Evolutionary conservation across 1,140 invertebrate genomes (phyloP).

Genomic region (Laupala kohalensis): DNA sequence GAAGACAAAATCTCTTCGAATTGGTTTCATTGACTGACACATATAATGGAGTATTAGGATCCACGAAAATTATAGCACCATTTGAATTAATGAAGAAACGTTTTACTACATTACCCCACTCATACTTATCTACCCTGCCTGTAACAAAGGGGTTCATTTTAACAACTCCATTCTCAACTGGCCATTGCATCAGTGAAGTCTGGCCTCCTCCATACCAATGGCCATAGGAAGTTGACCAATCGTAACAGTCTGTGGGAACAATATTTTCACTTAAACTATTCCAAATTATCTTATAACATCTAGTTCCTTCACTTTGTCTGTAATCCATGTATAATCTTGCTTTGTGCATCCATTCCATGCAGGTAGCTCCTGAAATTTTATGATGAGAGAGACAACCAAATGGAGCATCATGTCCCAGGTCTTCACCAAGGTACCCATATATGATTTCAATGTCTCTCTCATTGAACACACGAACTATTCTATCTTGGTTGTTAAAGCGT

Average conservation of each 20-base stretch:
- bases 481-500: constrained; percentile 65
- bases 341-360: constrained; percentile 66
- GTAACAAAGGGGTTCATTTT: constrained; percentile 68
- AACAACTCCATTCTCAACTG: constrained; percentile 54
- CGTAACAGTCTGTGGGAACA: constrained; percentile 69
- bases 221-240: constrained; percentile 46
- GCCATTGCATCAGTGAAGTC: constrained; percentile 61
- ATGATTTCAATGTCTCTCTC: constrained; percentile 55
- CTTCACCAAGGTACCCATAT: constrained; percentile 49
- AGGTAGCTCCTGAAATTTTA: constrained; percentile 35
- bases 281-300: constrained; percentile 76
- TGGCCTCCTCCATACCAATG: constrained; percentile 76
- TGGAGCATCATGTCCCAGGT: constrained; percentile 41
- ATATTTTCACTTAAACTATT: constrained; percentile 47
- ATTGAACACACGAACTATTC: constrained; percentile 58
- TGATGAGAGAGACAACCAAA: constrained; percentile 57
- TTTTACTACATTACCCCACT: constrained; percentile 69
- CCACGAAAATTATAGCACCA: constrained; percentile 64
- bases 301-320: constrained; percentile 29
- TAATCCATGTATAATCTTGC: constrained; percentile 56
- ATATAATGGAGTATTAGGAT: constrained; percentile 62
- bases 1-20: constrained; percentile 48
- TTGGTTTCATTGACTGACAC: constrained; percentile 49
- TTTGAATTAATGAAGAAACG: constrained; percentile 74
- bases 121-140: constrained; percentile 56